Conservation (phyloP, 1,140 invertebrate species). For the Tribolium madens region DNA sequence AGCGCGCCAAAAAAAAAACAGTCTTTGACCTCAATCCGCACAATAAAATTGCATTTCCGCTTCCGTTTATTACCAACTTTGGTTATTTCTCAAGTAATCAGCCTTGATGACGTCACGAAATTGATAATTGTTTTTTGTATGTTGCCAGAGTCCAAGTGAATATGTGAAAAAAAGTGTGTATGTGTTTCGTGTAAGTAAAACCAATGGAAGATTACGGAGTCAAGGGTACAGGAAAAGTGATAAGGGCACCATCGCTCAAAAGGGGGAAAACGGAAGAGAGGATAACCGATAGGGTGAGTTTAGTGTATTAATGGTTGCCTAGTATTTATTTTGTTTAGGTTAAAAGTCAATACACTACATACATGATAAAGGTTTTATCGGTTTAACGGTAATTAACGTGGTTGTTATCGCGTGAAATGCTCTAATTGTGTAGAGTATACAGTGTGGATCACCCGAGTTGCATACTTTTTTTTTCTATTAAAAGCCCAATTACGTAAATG, state of each 20-base stretch:
- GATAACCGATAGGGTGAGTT: conserved; percentile 80
- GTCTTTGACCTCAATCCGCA: not conserved
- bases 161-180: not conserved
- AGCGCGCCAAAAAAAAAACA: too few relatives aligned
- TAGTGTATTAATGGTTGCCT: conserved; percentile 1
- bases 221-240: conserved; percentile 65
- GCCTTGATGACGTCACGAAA: not conserved
- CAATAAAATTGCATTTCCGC: not conserved
- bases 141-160: not conserved
- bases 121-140: not conserved
- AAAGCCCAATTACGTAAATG: not conserved
- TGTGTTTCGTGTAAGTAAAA: not conserved
- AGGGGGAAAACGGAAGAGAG: conserved; percentile 78
- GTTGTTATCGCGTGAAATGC: not conserved
- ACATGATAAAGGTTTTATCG: not conserved
- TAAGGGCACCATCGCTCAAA: conserved; percentile 78
- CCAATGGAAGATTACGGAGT: conserved; percentile 47
- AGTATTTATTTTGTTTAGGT: not conserved
- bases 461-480: too few relatives aligned
- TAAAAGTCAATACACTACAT: not conserved
- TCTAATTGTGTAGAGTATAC: not conserved
- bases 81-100: not conserved
- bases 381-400: not conserved
- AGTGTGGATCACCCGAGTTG: too few relatives aligned
- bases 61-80: not conserved